A percentile compares a stretch with the other conserved stretches of the same genome.
phyloP scores from a whole-genome alignment of 2,797 vertebrate species.

The Zenarchopterus dispar region DNA sequence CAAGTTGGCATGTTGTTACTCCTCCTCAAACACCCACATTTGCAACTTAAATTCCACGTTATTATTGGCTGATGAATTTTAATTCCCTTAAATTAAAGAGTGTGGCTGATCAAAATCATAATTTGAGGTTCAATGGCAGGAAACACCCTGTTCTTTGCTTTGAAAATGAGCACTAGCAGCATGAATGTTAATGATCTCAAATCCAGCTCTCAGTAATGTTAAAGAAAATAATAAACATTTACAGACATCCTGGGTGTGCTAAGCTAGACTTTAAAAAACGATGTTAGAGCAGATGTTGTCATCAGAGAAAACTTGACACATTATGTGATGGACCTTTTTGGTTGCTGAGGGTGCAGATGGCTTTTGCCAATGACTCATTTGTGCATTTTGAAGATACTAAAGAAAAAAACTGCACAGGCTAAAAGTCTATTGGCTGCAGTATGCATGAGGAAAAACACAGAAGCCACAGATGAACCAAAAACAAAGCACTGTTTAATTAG shows the following conservation, averaged over 20 bases:
- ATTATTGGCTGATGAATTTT: constrained; percentile 30
- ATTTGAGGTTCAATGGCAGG: constrained; percentile 24
- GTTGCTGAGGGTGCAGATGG: too few species aligned
- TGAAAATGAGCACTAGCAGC: constrained; percentile 11
- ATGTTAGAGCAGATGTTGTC: too few species aligned
- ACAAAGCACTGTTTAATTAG: constrained; percentile 59
- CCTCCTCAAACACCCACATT: constrained; percentile 1
- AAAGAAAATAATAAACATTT: too few species aligned
- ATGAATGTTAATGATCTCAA: background rate
- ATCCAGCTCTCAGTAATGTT: background rate
- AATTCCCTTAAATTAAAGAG: constrained; percentile 34
- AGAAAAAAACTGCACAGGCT: too few species aligned
- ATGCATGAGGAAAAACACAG: background rate
- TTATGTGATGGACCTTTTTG: too few species aligned
- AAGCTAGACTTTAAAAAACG: background rate
- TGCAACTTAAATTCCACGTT: constrained; percentile 27
- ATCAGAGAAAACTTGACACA: too few species aligned
- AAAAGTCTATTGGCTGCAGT: background rate
- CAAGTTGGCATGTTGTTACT: constrained; percentile 4
- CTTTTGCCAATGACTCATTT: too few species aligned
- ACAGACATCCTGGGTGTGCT: background rate
- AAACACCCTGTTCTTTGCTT: constrained; percentile 16
- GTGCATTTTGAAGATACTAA: too few species aligned
- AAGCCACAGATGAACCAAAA: constrained; percentile 38
- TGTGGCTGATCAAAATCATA: constrained; percentile 19